These are phyloP conservation scores for Phallusia fumigata DNA, from an alignment of 23 tunicate genomes.

Conservation along the genomic window DNA sequence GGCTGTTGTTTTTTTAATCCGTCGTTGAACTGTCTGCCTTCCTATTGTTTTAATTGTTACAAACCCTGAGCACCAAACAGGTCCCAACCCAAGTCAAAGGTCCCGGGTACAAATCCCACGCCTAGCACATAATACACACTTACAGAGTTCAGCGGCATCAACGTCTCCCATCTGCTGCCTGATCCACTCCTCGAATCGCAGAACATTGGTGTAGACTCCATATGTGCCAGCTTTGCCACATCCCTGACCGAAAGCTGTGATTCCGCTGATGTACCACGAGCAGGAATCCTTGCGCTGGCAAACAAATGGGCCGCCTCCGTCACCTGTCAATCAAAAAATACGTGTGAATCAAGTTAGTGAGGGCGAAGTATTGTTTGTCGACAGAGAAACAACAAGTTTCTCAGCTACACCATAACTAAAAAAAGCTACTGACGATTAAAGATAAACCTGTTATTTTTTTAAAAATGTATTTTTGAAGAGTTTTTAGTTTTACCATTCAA, in stretches of 20 bases:
- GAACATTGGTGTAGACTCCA: constrained; percentile 16
- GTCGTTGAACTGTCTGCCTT: no score
- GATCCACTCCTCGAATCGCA: constrained; percentile 13
- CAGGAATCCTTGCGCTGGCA: constrained; percentile 18
- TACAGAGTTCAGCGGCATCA: background rate
- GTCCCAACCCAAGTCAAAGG: background rate
- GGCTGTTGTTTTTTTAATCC: no score
- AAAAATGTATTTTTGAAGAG: no score
- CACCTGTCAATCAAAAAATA: constrained; percentile 12
- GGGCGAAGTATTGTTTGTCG: no score
- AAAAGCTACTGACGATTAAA: no score
- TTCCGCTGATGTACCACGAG: constrained; percentile 15
- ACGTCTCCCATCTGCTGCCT: background rate
- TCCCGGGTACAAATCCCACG: background rate
- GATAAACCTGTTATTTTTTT: no score
- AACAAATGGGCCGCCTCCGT: constrained; percentile 17
- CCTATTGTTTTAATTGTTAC: no score
- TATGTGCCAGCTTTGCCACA: constrained; percentile 14
- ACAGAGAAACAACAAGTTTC: no score
- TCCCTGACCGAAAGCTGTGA: constrained; percentile 12
- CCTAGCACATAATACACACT: background rate
- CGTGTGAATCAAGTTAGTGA: background rate
- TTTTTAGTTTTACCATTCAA: no score
- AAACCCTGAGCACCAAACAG: no score
- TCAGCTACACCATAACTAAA: no score